These are phyloP conservation scores for Diuraphis noxia DNA, from an alignment of 1,140 invertebrate species.

Conservation along the genomic window DNA sequence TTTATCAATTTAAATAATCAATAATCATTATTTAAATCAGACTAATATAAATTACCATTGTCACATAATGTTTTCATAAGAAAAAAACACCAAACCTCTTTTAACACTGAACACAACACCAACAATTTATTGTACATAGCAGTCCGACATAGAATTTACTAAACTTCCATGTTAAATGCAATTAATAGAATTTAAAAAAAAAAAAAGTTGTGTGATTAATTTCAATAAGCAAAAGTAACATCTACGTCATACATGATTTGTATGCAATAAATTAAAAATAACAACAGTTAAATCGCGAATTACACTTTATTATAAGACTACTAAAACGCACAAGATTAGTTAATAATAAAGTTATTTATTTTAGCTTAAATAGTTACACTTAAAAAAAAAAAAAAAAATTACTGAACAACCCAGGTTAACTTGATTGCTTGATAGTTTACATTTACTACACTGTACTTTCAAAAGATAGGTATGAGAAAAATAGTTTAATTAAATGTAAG, in stretches of 20 bases:
- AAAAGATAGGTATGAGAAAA: conserved; percentile 9
- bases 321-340: conserved; percentile 33
- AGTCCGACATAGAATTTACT: not conserved
- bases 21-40: not conserved
- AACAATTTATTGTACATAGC: not conserved
- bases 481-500: not conserved
- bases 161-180: not conserved
- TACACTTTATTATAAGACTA: conserved; percentile 42
- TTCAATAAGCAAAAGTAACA: conserved; percentile 9
- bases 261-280: not conserved
- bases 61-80: conserved; percentile 22
- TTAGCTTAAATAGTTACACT: not conserved
- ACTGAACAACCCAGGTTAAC: not conserved
- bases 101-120: conserved; percentile 24
- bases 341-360: conserved; percentile 18
- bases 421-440: not conserved
- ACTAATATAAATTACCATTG: too few species aligned
- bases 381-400: not conserved
- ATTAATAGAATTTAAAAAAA: not conserved
- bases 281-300: conserved; percentile 25
- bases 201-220: conserved; percentile 22
- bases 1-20: not conserved
- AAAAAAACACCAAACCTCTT: conserved; percentile 29
- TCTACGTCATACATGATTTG: not conserved
- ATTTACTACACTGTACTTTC: not conserved